Evolutionary conservation across 2,888 invertebrate species (phyloP).

Genomic region (Leucophora obtusa): DNA sequence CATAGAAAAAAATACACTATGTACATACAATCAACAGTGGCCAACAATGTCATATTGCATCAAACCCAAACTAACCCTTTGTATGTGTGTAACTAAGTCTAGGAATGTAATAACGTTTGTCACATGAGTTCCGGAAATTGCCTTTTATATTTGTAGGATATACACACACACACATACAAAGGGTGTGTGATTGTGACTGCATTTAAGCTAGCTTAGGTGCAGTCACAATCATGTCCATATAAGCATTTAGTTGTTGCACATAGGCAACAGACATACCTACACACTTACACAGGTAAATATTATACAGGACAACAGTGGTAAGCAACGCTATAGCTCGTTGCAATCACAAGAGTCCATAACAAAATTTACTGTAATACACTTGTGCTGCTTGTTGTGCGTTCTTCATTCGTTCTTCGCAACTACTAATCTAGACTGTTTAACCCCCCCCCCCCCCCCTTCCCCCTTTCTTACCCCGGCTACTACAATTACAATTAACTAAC

Average conservation of each 20-base stretch:
- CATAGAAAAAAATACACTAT: slow-evolving; percentile 1
- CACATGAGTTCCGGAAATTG: slow-evolving; percentile 62
- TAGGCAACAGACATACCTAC: neutral
- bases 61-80: slow-evolving; percentile 38
- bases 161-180: slow-evolving; percentile 6
- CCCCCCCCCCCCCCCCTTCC: neutral
- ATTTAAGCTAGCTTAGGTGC: slow-evolving; percentile 45
- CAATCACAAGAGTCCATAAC: slow-evolving; percentile 38
- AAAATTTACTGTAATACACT: slow-evolving; percentile 23
- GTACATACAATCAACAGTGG: slow-evolving; percentile 24
- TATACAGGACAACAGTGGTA: slow-evolving; percentile 10
- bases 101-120: slow-evolving; percentile 52
- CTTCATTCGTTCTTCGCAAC: slow-evolving; percentile 24
- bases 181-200: too few relatives aligned
- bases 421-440: slow-evolving; percentile 35
- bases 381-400: slow-evolving; percentile 11
- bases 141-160: slow-evolving; percentile 32
- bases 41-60: slow-evolving; percentile 49
- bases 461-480: neutral
- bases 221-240: slow-evolving; percentile 36
- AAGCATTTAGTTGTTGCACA: slow-evolving; percentile 32
- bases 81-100: slow-evolving; percentile 37
- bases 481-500: slow-evolving; percentile 47
- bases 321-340: slow-evolving; percentile 17
- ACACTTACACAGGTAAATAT: slow-evolving; percentile 26